A percentile compares a stretch with the other conserved stretches of the same genome.
phyloP scores from a whole-genome alignment of 2,888 invertebrate species.

The Tetanocera ferruginea region DNA sequence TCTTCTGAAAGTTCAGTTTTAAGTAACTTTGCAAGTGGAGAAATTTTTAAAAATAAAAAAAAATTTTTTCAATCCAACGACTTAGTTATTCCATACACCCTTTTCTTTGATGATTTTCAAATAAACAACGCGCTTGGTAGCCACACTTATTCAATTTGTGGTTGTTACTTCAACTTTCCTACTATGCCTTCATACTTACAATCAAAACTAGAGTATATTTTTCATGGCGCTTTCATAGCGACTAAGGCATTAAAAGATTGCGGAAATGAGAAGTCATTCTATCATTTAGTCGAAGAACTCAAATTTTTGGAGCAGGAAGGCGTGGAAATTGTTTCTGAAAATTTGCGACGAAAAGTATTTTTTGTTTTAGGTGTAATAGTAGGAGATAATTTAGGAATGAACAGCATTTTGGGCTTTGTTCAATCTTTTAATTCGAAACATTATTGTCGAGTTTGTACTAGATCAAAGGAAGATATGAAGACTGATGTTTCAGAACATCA shows the following conservation, averaged over 20 bases:
- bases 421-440: constrained; percentile 50
- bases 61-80: too few species aligned
- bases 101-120: too few species aligned
- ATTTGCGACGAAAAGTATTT: constrained; percentile 39
- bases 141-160: too few species aligned
- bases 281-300: constrained; percentile 44
- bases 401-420: constrained; percentile 42
- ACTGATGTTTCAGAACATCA: constrained; percentile 45
- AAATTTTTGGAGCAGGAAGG: constrained; percentile 45
- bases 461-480: constrained; percentile 47
- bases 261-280: constrained; percentile 43
- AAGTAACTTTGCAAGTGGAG: too few species aligned
- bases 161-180: too few species aligned
- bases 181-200: constrained; percentile 38
- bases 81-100: too few species aligned
- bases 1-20: too few species aligned
- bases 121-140: too few species aligned
- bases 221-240: constrained; percentile 39
- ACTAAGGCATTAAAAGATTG: constrained; percentile 42
- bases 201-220: constrained; percentile 42
- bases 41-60: too few species aligned
- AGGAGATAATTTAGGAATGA: constrained; percentile 42
- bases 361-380: constrained; percentile 42
- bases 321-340: constrained; percentile 36
- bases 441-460: constrained; percentile 50